A percentile compares a stretch with the other conserved stretches of the same genome.
Conservation (phyloP, 2,797 vertebrate species). For the Gobionotothen gibberifrons region DNA sequence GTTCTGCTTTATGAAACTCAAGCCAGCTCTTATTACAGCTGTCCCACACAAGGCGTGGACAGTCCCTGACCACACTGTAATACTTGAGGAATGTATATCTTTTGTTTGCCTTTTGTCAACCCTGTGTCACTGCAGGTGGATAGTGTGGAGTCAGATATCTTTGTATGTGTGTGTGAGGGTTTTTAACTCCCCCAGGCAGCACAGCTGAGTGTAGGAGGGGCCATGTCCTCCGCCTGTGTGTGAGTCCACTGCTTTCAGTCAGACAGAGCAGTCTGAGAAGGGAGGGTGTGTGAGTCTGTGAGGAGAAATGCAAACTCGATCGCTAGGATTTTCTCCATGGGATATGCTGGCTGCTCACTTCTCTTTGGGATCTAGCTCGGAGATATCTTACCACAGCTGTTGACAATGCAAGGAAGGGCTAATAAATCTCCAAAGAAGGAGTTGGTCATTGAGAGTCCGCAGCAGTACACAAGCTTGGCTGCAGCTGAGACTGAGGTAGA, state of each 20-base stretch:
- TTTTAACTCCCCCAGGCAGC: conserved; percentile 73
- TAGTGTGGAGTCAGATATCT: conserved; percentile 65
- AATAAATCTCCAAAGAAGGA: conserved; percentile 90
- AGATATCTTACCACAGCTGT: conserved; percentile 51
- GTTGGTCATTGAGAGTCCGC: conserved; percentile 89
- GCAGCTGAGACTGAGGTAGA: conserved; percentile 85
- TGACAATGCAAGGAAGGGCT: conserved; percentile 91
- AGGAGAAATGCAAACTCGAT: conserved; percentile 42
- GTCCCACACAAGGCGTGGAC: conserved; percentile 56
- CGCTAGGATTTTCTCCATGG: conserved; percentile 38
- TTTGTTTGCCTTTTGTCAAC: conserved; percentile 72
- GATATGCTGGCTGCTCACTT: conserved; percentile 81
- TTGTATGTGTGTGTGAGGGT: conserved; percentile 39
- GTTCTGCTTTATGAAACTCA: conserved; percentile 32
- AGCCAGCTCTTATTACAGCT: conserved; percentile 64
- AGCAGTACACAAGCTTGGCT: conserved; percentile 86
- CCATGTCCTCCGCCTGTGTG: conserved; percentile 72
- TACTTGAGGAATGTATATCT: conserved; percentile 76
- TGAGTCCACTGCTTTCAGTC: conserved; percentile 68
- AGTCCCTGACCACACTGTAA: conserved; percentile 57
- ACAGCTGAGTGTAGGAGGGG: conserved; percentile 84
- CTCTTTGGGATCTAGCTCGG: conserved; percentile 60
- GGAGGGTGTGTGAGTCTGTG: conserved; percentile 48
- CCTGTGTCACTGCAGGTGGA: conserved; percentile 82
- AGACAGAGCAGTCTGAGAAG: conserved; percentile 55